Evolutionary conservation across 2,888 invertebrate species (phyloP).

Genomic region (Ophion ventricosus): DNA sequence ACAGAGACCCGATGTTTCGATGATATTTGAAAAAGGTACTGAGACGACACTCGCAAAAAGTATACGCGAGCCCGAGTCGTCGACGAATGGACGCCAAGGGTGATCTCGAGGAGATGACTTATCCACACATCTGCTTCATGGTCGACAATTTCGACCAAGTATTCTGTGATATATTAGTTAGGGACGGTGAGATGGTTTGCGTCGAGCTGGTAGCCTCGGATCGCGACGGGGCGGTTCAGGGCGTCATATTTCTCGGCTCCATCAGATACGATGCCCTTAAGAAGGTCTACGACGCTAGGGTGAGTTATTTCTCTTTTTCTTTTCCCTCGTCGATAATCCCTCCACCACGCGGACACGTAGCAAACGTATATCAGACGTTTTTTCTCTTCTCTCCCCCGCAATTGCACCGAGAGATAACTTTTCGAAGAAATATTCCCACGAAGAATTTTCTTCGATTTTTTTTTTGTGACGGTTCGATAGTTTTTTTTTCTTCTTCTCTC

Average conservation of each 20-base stretch:
- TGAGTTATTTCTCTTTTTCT: slow-evolving; percentile 84
- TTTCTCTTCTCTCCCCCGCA: neutral
- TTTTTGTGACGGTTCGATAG: neutral
- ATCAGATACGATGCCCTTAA: slow-evolving; percentile 99
- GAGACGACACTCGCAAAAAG: slow-evolving; percentile 86
- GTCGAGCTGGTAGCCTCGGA: slow-evolving; percentile 98
- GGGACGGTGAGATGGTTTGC: slow-evolving; percentile 99
- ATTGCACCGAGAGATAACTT: slow-evolving; percentile 16
- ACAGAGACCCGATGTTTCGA: too few relatives aligned
- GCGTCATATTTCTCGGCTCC: slow-evolving; percentile 98
- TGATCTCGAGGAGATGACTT: slow-evolving; percentile 98
- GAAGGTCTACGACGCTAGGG: slow-evolving; percentile 97
- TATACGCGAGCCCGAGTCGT: slow-evolving; percentile 98
- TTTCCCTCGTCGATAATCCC: slow-evolving; percentile 11
- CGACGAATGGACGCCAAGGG: slow-evolving; percentile 99
- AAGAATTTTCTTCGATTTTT: slow-evolving; percentile 6
- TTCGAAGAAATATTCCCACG: slow-evolving; percentile 23
- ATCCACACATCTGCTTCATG: slow-evolving; percentile 99
- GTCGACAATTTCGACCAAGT: slow-evolving; percentile 99
- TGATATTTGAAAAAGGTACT: slow-evolving; percentile 74
- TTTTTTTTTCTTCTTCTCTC: slow-evolving; percentile 9
- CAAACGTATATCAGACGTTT: neutral
- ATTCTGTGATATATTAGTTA: slow-evolving; percentile 97
- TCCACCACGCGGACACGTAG: neutral
- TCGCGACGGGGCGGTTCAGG: slow-evolving; percentile 92